These are phyloP conservation scores for Tanytarsus gracilentus DNA, from an alignment of 2,888 invertebrate genomes.

Conservation along the genomic window DNA sequence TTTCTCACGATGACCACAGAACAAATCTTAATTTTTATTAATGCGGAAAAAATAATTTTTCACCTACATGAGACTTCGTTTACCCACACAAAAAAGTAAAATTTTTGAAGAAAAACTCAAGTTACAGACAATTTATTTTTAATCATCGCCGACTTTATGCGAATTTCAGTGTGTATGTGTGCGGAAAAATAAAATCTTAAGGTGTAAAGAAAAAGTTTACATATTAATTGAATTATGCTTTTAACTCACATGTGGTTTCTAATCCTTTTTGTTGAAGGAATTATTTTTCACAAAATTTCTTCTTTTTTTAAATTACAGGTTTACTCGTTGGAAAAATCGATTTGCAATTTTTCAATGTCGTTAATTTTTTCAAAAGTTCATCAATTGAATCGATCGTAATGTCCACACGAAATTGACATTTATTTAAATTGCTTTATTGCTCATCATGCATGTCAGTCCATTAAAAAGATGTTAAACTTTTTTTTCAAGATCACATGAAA, in stretches of 20 bases:
- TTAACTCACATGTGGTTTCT: neutral
- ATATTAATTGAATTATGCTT: neutral
- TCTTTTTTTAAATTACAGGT: neutral
- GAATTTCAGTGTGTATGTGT: no score
- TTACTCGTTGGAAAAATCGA: neutral
- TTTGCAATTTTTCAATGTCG: neutral
- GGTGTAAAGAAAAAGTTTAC: no score
- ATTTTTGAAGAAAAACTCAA: slow-evolving; percentile 1
- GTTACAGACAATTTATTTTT: slow-evolving; percentile 12
- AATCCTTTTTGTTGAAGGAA: slow-evolving; percentile 2
- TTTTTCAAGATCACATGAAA: no score
- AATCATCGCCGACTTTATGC: neutral
- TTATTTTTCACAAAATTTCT: neutral
- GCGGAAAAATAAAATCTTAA: no score
- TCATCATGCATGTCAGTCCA: no score
- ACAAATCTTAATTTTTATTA: no score
- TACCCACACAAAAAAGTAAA: neutral
- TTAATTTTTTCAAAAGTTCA: no score
- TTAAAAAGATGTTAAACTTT: no score
- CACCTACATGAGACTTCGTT: neutral
- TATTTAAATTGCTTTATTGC: neutral
- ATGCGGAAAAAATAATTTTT: no score
- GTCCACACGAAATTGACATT: slow-evolving; percentile 6
- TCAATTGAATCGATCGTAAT: no score
- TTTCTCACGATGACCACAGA: no score